These are phyloP conservation scores for Myrmecobius fasciatus DNA, from an alignment of 2,113 vertebrate genomes.

Conservation along the genomic window DNA sequence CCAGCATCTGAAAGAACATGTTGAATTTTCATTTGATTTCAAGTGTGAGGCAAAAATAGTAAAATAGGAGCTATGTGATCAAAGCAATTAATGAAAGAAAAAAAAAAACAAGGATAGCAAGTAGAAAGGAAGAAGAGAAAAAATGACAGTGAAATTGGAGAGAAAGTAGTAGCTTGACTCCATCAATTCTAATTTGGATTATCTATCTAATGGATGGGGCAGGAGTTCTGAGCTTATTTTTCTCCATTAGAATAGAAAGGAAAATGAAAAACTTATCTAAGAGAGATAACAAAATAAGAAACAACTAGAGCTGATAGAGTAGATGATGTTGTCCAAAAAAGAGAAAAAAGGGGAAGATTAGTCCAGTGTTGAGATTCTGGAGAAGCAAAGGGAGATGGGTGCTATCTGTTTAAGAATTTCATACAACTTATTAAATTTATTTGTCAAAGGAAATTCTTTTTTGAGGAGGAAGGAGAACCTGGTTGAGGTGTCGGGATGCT, in stretches of 20 bases:
- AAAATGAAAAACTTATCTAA: not conserved
- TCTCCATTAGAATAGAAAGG: not conserved
- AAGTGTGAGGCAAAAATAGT: not conserved
- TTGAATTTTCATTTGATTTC: not conserved
- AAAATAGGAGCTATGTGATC: not conserved
- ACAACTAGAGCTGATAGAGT: not conserved
- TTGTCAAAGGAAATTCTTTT: not conserved
- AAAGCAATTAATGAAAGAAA: not conserved
- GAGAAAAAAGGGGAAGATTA: not conserved
- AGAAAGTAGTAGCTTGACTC: not conserved
- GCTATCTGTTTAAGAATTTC: not conserved
- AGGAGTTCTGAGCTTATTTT: not conserved
- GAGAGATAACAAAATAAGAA: not conserved
- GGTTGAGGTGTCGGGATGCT: not conserved
- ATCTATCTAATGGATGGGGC: too few relatives aligned
- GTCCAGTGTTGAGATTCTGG: not conserved
- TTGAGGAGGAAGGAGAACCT: not conserved
- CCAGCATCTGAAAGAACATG: not conserved
- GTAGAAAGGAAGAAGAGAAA: not conserved
- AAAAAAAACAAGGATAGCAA: not conserved
- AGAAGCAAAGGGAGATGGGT: not conserved
- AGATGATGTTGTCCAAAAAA: not conserved
- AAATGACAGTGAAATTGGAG: not conserved
- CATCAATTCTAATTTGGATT: not conserved
- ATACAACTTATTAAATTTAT: not conserved